Evolutionary conservation across 37 sponge, comb jelly and placozoan genomes (phyloP).

Genomic region (Bolinopsis microptera): DNA sequence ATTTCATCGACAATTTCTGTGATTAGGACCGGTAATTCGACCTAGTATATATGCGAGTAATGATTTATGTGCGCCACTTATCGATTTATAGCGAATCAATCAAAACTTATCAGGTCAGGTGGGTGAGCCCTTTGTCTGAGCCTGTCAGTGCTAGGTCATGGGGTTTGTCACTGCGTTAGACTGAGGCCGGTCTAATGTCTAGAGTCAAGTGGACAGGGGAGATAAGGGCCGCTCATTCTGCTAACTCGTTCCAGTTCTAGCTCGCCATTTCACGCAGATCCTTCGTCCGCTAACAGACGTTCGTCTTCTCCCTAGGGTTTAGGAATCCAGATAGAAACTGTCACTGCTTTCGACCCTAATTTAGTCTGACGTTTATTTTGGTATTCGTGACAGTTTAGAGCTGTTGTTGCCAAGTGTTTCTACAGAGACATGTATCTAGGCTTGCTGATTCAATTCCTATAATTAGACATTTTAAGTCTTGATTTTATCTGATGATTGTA

Average conservation of each 20-base stretch:
- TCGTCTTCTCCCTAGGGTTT: background rate
- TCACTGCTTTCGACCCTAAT: background rate
- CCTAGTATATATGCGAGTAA: background rate
- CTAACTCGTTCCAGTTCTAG: background rate
- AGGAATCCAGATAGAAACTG: background rate
- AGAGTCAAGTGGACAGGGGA: background rate
- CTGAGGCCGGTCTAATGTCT: background rate
- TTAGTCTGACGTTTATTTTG: no score
- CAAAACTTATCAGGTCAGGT: background rate
- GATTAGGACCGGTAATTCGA: background rate
- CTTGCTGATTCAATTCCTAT: no score
- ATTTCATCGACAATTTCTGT: background rate
- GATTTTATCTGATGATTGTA: no score
- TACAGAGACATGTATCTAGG: no score
- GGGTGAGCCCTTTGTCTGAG: background rate
- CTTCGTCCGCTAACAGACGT: background rate
- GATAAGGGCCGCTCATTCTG: background rate
- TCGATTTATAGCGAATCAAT: background rate
- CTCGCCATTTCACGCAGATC: background rate
- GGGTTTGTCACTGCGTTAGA: background rate
- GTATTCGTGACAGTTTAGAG: no score
- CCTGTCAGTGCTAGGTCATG: background rate
- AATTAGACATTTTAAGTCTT: no score
- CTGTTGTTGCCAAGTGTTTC: no score
- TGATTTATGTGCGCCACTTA: background rate